These are phyloP conservation scores for Cheirogaleus major DNA, from an alignment of 2,797 vertebrate species.

Conservation along the genomic window DNA sequence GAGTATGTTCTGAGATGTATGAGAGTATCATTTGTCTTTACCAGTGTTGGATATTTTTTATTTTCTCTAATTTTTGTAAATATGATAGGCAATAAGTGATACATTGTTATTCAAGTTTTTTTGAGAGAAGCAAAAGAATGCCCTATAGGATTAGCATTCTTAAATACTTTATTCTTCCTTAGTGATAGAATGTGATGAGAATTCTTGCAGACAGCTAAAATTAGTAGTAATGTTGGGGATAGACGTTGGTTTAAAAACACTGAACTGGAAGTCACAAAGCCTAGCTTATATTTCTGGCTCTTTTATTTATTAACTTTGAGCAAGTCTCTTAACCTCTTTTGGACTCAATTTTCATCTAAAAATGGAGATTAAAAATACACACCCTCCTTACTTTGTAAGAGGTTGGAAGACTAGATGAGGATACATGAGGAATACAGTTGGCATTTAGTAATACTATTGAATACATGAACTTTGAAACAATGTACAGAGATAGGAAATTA, in stretches of 20 bases:
- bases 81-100: not conserved
- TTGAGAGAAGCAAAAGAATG: constrained; percentile 20
- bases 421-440: not conserved
- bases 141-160: not conserved
- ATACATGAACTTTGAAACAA: constrained; percentile 16
- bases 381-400: not conserved
- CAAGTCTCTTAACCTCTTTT: constrained; percentile 33
- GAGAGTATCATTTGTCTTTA: not conserved
- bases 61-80: constrained; percentile 30
- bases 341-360: constrained; percentile 52
- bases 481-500: not conserved
- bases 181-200: not conserved
- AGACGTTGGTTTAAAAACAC: not conserved
- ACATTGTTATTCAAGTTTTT: not conserved
- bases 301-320: constrained; percentile 7
- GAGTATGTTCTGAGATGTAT: not conserved
- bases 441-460: not conserved
- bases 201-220: constrained; percentile 19
- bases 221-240: not conserved
- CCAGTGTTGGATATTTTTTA: not conserved
- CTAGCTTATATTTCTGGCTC: not conserved
- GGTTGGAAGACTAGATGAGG: not conserved
- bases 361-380: not conserved
- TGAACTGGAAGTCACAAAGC: not conserved
- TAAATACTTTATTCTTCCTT: constrained; percentile 12